These are phyloP conservation scores for Ricordea florida DNA, from an alignment of 92 coral and sea anemone species.

Conservation along the genomic window DNA sequence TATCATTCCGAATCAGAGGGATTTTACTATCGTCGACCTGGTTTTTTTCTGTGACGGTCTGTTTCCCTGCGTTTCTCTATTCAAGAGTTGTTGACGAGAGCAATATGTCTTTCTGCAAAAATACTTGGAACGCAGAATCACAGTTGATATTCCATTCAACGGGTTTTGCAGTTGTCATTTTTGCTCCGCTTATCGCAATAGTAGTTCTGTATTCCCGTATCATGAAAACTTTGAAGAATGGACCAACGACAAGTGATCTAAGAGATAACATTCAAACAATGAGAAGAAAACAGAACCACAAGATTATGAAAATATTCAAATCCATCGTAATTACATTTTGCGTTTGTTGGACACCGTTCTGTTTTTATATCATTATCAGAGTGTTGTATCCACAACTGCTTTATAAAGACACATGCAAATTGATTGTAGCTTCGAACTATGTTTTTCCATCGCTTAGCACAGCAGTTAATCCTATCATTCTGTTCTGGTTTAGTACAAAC, in stretches of 20 bases:
- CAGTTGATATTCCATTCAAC: not conserved
- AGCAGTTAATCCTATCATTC: slow-evolving; percentile 5
- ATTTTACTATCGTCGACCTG: not conserved
- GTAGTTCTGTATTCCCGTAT: not conserved
- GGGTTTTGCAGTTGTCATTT: not conserved
- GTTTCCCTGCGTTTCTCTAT: not conserved
- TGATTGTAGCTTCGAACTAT: not conserved
- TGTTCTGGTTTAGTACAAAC: not conserved
- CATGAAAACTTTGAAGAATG: not conserved
- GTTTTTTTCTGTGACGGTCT: not conserved
- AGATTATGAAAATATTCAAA: not conserved
- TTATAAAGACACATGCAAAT: not conserved
- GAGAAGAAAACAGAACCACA: not conserved
- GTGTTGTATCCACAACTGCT: not conserved
- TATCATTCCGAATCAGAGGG: not conserved
- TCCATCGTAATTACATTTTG: not conserved
- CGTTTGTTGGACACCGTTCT: slow-evolving; percentile 17
- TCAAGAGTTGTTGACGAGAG: not conserved
- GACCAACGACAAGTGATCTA: not conserved
- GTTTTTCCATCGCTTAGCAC: slow-evolving; percentile 8
- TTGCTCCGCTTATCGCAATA: slow-evolving; percentile 3
- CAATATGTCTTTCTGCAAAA: not conserved
- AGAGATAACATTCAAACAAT: not conserved
- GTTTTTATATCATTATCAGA: not conserved
- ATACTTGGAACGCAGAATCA: not conserved